A percentile compares a stretch with the other conserved stretches of the same genome.
Evolutionary conservation across 2,888 invertebrate genomes (phyloP).

Genomic region (Odiellus spinosus): DNA sequence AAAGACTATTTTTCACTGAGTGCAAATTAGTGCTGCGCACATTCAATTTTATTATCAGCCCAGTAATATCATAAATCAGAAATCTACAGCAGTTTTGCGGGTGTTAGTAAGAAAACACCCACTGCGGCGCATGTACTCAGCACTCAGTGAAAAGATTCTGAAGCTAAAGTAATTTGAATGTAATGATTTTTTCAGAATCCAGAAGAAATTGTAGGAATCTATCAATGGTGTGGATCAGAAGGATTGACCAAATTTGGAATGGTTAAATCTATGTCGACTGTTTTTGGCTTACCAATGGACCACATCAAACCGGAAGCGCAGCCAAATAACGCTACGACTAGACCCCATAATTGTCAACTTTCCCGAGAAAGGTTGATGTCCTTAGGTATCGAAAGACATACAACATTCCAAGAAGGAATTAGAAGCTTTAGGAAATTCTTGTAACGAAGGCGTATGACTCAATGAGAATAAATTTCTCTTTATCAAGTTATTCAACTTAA

Average conservation of each 20-base stretch:
- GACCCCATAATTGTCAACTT: slow-evolving; percentile 34
- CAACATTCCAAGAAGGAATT: slow-evolving; percentile 30
- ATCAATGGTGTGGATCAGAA: slow-evolving; percentile 37
- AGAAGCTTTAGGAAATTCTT: slow-evolving; percentile 6
- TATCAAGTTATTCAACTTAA: too few species aligned
- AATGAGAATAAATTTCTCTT: too few species aligned
- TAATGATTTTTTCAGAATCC: slow-evolving; percentile 26
- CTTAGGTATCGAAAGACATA: slow-evolving; percentile 23
- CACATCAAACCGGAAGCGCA: slow-evolving; percentile 29
- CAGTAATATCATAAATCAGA: too few species aligned
- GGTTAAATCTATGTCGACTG: slow-evolving; percentile 33
- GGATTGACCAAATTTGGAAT: slow-evolving; percentile 37
- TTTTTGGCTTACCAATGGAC: slow-evolving; percentile 27
- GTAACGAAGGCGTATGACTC: too few species aligned
- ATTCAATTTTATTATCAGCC: too few species aligned
- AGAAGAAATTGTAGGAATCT: slow-evolving; percentile 28
- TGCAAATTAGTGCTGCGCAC: too few species aligned
- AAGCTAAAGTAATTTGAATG: too few species aligned
- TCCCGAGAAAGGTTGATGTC: slow-evolving; percentile 8
- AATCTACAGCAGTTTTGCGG: too few species aligned
- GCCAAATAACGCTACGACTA: slow-evolving; percentile 24
- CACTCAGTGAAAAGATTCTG: neutral
- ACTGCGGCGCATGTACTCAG: too few species aligned
- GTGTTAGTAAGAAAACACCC: too few species aligned
- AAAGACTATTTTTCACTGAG: neutral